A percentile compares a stretch with the other conserved stretches of the same genome.
phyloP scores from a whole-genome alignment of 2,797 vertebrate genomes.

The Cryptoprocta ferox region DNA sequence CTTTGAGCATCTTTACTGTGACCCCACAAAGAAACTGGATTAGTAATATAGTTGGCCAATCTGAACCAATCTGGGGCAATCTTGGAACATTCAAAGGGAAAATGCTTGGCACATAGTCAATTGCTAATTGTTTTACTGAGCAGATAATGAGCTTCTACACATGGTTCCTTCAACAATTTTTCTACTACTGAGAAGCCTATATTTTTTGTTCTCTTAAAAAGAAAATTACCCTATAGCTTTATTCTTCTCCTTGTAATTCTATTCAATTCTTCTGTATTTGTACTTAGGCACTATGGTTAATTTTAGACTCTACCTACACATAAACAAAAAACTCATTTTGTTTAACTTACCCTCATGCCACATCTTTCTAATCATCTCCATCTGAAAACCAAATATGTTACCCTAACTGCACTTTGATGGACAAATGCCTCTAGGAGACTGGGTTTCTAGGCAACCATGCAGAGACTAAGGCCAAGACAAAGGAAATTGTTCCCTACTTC shows the following conservation, averaged over 20 bases:
- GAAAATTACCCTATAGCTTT: neutral
- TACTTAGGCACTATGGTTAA: neutral
- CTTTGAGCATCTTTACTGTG: neutral
- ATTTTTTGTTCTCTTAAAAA: conserved; percentile 48
- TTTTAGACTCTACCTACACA: conserved; percentile 37
- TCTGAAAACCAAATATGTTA: conserved; percentile 50
- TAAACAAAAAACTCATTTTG: conserved; percentile 53
- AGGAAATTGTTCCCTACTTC: conserved; percentile 37
- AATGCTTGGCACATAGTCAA: conserved; percentile 39
- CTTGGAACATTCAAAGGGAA: neutral
- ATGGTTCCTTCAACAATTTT: conserved; percentile 50
- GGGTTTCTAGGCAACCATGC: conserved; percentile 64
- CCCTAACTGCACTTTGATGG: conserved; percentile 66
- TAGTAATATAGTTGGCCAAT: conserved; percentile 3
- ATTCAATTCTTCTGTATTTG: conserved; percentile 12
- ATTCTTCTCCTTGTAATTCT: conserved; percentile 7
- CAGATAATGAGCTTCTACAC: conserved; percentile 56
- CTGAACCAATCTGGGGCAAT: neutral
- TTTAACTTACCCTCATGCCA: conserved; percentile 16
- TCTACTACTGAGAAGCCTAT: neutral
- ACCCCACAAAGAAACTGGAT: neutral
- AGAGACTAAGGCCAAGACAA: conserved; percentile 23
- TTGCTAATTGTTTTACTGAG: conserved; percentile 62
- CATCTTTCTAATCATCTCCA: conserved; percentile 59
- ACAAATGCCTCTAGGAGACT: conserved; percentile 55